Percentiles rank a stretch among this genome's conserved stretches.
These are phyloP conservation scores for Zonitis immaculata DNA, from an alignment of 2,888 invertebrate species.

Conservation along the genomic window DNA sequence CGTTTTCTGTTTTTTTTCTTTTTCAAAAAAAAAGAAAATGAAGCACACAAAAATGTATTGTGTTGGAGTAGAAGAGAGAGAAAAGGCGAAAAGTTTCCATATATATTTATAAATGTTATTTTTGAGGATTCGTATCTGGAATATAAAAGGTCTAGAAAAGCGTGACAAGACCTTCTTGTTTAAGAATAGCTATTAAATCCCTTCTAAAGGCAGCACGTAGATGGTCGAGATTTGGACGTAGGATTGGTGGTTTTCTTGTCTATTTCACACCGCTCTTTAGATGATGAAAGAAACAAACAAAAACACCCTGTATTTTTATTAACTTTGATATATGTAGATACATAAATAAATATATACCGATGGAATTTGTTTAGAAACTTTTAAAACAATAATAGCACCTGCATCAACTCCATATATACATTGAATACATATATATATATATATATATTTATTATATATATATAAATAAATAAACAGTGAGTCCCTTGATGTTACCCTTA, in stretches of 20 bases:
- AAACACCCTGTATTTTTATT: not conserved
- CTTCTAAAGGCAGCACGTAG: constrained; percentile 44
- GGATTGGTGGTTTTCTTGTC: constrained; percentile 4
- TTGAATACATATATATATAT: no score
- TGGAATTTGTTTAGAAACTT: not conserved
- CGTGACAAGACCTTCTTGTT: constrained; percentile 30
- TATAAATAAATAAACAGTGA: not conserved
- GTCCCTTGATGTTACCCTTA: not conserved
- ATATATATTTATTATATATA: no score
- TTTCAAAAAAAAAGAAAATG: no score
- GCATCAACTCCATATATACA: not conserved
- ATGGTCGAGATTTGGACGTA: constrained; percentile 22
- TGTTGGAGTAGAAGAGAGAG: not conserved
- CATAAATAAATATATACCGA: not conserved
- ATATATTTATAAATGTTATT: constrained; percentile 20
- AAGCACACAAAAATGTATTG: no score
- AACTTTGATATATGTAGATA: not conserved
- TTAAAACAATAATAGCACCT: not conserved
- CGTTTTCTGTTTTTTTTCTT: not conserved
- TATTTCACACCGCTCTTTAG: not conserved
- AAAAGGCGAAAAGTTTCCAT: constrained; percentile 9
- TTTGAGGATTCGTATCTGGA: constrained; percentile 12
- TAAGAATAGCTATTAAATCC: constrained; percentile 45
- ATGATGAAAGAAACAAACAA: no score
- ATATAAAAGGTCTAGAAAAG: constrained; percentile 18